Evolutionary conservation across 2,888 invertebrate species (phyloP).

Genomic region (Baccha elongata): DNA sequence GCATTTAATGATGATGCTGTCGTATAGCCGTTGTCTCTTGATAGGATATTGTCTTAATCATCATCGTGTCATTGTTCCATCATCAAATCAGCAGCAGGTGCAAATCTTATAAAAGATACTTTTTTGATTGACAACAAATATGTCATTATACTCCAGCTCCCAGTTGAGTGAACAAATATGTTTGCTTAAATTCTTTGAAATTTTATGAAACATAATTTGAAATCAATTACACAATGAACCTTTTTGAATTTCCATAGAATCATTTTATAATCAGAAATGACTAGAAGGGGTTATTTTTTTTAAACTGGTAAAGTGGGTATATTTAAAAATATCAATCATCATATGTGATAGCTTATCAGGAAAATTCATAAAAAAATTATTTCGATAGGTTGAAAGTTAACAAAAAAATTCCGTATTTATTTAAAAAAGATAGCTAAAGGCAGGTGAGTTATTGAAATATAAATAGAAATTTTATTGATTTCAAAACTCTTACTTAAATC

Average conservation of each 20-base stretch:
- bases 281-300: slow-evolving; percentile 10
- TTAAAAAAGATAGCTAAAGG: neutral
- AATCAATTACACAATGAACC: slow-evolving; percentile 31
- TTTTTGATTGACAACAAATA: slow-evolving; percentile 55
- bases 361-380: slow-evolving; percentile 34
- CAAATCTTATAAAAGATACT: slow-evolving; percentile 51
- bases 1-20: slow-evolving; percentile 55
- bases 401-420: slow-evolving; percentile 28
- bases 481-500: too few species aligned
- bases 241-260: slow-evolving; percentile 32
- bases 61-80: neutral
- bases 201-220: neutral
- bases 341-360: slow-evolving; percentile 46
- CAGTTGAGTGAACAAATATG: neutral
- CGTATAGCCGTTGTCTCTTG: slow-evolving; percentile 22
- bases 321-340: slow-evolving; percentile 24
- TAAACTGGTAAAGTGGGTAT: neutral
- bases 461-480: too few species aligned
- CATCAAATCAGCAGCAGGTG: slow-evolving; percentile 49
- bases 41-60: slow-evolving; percentile 28
- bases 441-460: neutral
- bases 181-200: slow-evolving; percentile 25
- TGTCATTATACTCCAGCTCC: slow-evolving; percentile 40
- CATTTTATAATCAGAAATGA: slow-evolving; percentile 9
- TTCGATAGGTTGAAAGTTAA: slow-evolving; percentile 34